Percentiles rank a stretch among this genome's conserved stretches.
Conservation (phyloP, 2,113 vertebrate genomes). For the Microtus pennsylvanicus region DNA sequence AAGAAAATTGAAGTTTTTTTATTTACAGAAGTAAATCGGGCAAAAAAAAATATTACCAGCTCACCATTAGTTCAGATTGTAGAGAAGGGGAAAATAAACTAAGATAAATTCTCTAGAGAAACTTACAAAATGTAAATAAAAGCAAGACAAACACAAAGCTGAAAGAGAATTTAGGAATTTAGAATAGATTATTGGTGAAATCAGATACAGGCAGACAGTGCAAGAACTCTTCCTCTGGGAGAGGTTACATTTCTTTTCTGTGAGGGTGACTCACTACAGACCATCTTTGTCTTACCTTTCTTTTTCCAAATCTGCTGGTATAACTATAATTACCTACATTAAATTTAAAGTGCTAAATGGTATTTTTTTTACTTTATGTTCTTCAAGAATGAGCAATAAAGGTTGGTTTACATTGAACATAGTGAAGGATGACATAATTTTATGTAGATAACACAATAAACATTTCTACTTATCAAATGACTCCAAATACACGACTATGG, state of each 20-base stretch:
- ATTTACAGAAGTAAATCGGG: not conserved
- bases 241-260: not conserved
- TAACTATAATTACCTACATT: not conserved
- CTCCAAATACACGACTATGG: not conserved
- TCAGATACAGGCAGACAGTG: not conserved
- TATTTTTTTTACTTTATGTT: not conserved
- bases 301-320: constrained; percentile 9
- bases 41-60: constrained; percentile 19
- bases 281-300: not conserved
- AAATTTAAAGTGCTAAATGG: not conserved
- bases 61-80: not conserved
- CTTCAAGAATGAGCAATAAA: not conserved
- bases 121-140: not conserved
- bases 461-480: not conserved
- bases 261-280: too few species aligned
- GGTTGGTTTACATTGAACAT: not conserved
- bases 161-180: constrained; percentile 45
- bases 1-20: constrained; percentile 35
- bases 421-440: not conserved
- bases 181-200: not conserved
- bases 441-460: not conserved
- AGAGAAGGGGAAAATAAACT: constrained; percentile 11
- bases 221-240: not conserved
- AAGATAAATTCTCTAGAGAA: constrained; percentile 35
- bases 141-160: constrained; percentile 10